These are phyloP conservation scores for Druon quercuslanigerum DNA, from an alignment of 1,140 invertebrate genomes.

Conservation along the genomic window DNA sequence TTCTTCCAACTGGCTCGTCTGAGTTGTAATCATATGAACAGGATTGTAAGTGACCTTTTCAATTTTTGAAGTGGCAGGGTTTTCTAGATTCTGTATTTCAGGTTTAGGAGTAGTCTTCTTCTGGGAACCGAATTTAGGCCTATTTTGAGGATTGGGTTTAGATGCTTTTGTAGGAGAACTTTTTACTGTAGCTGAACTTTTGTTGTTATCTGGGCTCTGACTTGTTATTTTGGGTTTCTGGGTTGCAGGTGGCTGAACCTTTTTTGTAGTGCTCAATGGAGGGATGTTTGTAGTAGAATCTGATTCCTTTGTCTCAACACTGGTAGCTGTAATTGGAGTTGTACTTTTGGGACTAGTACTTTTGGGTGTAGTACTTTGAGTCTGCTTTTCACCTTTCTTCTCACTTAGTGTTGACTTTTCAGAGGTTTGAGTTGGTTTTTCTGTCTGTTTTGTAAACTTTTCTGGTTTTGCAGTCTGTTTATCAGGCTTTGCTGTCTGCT, in stretches of 20 bases:
- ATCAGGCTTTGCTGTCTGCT: conserved; percentile 26
- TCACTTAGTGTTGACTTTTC: conserved; percentile 38
- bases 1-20: conserved; percentile 51
- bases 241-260: conserved; percentile 41
- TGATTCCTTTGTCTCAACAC: conserved; percentile 31
- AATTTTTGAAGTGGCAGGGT: conserved; percentile 61
- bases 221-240: conserved; percentile 52
- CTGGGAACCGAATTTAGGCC: conserved; percentile 38
- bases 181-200: conserved; percentile 43
- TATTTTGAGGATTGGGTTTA: conserved; percentile 35
- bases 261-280: conserved; percentile 49
- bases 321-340: background rate
- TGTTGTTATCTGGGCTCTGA: conserved; percentile 35
- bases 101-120: conserved; percentile 50
- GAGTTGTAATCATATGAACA: conserved; percentile 54
- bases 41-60: conserved; percentile 72
- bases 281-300: background rate
- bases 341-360: conserved; percentile 16
- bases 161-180: conserved; percentile 3
- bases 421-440: conserved; percentile 44
- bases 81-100: conserved; percentile 43
- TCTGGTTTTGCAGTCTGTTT: conserved; percentile 36
- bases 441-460: conserved; percentile 48
- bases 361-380: conserved; percentile 57
- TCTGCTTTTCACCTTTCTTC: conserved; percentile 57